Evolutionary conservation across 2,888 invertebrate species (phyloP).

Genomic region (Didymodactylos carnosus): DNA sequence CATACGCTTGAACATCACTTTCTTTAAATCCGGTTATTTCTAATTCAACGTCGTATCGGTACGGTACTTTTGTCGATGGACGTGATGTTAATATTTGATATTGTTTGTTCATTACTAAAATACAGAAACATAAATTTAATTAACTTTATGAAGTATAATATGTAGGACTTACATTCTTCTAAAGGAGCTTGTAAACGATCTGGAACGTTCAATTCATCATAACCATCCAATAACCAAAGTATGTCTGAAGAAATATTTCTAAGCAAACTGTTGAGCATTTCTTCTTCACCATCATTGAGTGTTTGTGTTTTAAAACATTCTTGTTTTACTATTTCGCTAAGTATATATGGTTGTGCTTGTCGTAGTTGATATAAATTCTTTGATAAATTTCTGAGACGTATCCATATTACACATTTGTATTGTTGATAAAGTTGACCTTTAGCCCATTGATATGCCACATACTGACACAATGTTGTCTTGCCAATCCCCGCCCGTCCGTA

Average conservation of each 20-base stretch:
- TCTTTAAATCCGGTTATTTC: background rate
- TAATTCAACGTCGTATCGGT: background rate
- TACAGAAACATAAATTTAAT: background rate
- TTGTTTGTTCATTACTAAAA: background rate
- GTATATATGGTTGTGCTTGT: background rate
- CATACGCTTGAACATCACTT: background rate
- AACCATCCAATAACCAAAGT: background rate
- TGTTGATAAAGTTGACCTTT: background rate
- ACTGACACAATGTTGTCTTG: background rate
- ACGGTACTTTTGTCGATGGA: background rate
- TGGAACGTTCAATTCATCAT: background rate
- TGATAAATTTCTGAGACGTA: background rate
- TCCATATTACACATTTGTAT: background rate
- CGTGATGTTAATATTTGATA: background rate
- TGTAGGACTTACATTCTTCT: background rate
- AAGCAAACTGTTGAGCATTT: background rate
- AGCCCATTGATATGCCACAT: background rate
- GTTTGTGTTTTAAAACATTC: background rate
- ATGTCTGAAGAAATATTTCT: background rate
- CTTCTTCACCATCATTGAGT: background rate
- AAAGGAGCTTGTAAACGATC: background rate
- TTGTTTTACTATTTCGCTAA: background rate
- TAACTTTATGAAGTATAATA: background rate
- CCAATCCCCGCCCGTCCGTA: background rate
- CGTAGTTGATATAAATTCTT: background rate